Evolutionary conservation across 2,113 vertebrate species (phyloP).

Genomic region (Bujurquina vittata): DNA sequence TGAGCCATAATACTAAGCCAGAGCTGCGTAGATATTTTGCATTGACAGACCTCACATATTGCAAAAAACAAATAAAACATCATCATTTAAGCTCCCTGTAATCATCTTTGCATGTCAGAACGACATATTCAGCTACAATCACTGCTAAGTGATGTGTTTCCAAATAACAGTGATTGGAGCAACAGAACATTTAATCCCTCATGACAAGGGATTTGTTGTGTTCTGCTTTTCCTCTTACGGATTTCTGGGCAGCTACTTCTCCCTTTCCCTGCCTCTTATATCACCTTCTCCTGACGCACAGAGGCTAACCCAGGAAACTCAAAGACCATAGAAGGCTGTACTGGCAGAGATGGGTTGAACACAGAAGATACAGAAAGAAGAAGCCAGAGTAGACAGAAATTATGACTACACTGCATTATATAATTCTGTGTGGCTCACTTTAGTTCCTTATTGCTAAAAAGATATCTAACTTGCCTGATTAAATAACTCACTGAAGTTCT

Average conservation of each 20-base stretch:
- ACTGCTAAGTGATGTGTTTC: not conserved
- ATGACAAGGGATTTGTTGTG: not conserved
- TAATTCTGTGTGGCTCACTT: conserved; percentile 38
- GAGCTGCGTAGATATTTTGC: not conserved
- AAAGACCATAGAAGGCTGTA: not conserved
- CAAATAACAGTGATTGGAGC: not conserved
- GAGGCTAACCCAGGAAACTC: not conserved
- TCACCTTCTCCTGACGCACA: not conserved
- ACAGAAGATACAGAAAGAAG: conserved; percentile 22
- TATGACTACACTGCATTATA: not conserved
- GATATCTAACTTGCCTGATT: too few species aligned
- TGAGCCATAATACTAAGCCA: not conserved
- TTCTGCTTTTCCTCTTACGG: not conserved
- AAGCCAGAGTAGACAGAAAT: not conserved
- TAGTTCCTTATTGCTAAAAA: conserved; percentile 35
- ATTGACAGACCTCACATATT: not conserved
- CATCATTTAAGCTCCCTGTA: not conserved
- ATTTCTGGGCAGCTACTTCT: not conserved
- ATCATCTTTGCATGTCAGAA: not conserved
- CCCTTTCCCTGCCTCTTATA: not conserved
- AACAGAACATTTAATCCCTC: conserved; percentile 19
- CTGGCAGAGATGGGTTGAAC: not conserved
- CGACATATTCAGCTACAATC: not conserved
- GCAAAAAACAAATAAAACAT: not conserved
- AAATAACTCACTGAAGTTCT: not conserved